phyloP scores from a whole-genome alignment of 2,113 vertebrate genomes.

The Raja brachyura region DNA sequence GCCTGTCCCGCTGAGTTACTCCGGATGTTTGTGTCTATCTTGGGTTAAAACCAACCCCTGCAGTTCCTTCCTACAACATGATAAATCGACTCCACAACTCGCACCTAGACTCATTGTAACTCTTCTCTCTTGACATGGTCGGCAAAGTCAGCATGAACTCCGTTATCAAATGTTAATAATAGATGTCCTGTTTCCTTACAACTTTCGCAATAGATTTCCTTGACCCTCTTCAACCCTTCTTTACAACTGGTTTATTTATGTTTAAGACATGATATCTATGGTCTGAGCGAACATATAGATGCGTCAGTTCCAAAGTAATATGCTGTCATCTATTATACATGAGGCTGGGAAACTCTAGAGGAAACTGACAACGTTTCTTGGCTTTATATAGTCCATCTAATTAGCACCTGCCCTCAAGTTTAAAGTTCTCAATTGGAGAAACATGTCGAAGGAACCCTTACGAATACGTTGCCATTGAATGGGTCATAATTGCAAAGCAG shows the following conservation, averaged over 20 bases:
- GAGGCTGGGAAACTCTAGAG: background rate
- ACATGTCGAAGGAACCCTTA: background rate
- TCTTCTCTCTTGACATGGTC: background rate
- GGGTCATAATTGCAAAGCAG: background rate
- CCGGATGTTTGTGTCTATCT: too few relatives aligned
- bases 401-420: background rate
- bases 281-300: background rate
- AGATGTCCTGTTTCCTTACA: background rate
- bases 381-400: background rate
- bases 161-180: background rate
- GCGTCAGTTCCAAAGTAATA: background rate
- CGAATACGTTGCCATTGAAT: background rate
- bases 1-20: too few relatives aligned
- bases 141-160: background rate
- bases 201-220: background rate
- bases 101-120: constrained; percentile 2
- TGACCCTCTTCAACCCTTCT: background rate
- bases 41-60: too few relatives aligned
- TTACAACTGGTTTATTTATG: background rate
- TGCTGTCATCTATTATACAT: background rate
- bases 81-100: constrained; percentile 4
- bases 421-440: background rate
- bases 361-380: background rate
- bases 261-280: background rate
- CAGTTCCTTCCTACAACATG: too few relatives aligned